These are phyloP conservation scores for Pentamera pediparva DNA, from an alignment of 53 echinoderm and acorn worm species.

Conservation along the genomic window DNA sequence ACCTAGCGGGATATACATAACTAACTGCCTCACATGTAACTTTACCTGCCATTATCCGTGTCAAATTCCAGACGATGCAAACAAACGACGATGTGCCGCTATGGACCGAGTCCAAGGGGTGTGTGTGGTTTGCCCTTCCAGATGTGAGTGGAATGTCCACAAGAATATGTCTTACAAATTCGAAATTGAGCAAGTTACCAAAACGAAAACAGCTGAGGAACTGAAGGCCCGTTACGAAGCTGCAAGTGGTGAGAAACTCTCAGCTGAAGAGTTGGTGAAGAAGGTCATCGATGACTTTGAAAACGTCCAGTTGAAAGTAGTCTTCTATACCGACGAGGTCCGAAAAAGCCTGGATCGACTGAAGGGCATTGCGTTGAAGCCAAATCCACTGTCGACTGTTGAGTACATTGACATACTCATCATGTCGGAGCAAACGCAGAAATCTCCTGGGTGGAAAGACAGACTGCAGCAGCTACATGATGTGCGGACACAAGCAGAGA, in stretches of 20 bases:
- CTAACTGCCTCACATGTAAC: conserved; percentile 46
- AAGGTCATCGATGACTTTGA: conserved; percentile 13
- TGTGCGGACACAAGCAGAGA: conserved; percentile 47
- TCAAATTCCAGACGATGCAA: not conserved
- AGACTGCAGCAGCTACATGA: conserved; percentile 11
- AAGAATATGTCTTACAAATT: conserved; percentile 35
- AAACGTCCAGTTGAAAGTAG: conserved; percentile 4
- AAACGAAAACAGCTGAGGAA: conserved; percentile 7
- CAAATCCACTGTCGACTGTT: conserved; percentile 43
- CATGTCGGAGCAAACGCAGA: conserved; percentile 28
- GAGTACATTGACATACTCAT: conserved; percentile 56
- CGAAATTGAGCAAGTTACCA: not conserved
- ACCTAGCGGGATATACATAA: conserved; percentile 7
- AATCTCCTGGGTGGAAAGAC: conserved; percentile 31
- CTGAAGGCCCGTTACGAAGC: conserved; percentile 20
- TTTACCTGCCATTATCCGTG: conserved; percentile 56
- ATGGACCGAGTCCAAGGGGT: not conserved
- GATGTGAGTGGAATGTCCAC: conserved; percentile 30
- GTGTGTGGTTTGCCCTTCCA: conserved; percentile 10
- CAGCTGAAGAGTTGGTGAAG: conserved; percentile 13
- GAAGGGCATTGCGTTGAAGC: conserved; percentile 54
- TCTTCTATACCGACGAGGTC: conserved; percentile 2
- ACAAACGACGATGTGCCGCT: conserved; percentile 30
- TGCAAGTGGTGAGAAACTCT: conserved; percentile 27
- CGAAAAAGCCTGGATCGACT: conserved; percentile 37